phyloP scores from a whole-genome alignment of 2,113 vertebrate genomes.

The Clupea harengus region DNA sequence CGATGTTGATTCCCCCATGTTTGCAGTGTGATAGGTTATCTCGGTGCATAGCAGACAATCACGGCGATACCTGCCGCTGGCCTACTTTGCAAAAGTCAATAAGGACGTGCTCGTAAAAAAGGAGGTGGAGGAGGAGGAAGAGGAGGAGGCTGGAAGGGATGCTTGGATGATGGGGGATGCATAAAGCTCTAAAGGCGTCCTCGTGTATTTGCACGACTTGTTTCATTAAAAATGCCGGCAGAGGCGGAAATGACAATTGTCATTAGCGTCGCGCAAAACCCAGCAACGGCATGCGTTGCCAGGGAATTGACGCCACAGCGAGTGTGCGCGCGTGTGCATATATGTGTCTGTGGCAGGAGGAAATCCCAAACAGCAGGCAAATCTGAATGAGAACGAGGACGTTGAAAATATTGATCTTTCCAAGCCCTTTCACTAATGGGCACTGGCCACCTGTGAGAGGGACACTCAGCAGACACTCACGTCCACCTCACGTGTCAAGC shows the following conservation, averaged over 20 bases:
- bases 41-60: slow-evolving; percentile 49
- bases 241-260: slow-evolving; percentile 53
- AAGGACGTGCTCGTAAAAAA: slow-evolving; percentile 50
- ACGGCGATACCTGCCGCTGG: slow-evolving; percentile 51
- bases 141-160: not conserved
- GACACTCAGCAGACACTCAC: not conserved
- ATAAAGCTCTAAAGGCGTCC: slow-evolving; percentile 35
- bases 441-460: not conserved
- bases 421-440: not conserved
- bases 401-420: slow-evolving; percentile 12
- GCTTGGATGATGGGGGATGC: slow-evolving; percentile 40
- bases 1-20: slow-evolving; percentile 38
- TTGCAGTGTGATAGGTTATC: slow-evolving; percentile 62
- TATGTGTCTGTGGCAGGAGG: slow-evolving; percentile 7
- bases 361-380: slow-evolving; percentile 34
- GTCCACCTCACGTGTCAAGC: not conserved
- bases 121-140: slow-evolving; percentile 33
- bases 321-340: not conserved
- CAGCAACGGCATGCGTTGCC: slow-evolving; percentile 46
- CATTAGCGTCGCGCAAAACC: slow-evolving; percentile 56
- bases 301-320: slow-evolving; percentile 40
- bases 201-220: slow-evolving; percentile 46
- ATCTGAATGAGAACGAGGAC: not conserved
- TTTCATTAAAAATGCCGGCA: slow-evolving; percentile 46
- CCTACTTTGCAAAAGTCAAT: slow-evolving; percentile 67